These are phyloP conservation scores for Sarcophaga peregrina DNA, from an alignment of 1,140 invertebrate species.

Conservation along the genomic window DNA sequence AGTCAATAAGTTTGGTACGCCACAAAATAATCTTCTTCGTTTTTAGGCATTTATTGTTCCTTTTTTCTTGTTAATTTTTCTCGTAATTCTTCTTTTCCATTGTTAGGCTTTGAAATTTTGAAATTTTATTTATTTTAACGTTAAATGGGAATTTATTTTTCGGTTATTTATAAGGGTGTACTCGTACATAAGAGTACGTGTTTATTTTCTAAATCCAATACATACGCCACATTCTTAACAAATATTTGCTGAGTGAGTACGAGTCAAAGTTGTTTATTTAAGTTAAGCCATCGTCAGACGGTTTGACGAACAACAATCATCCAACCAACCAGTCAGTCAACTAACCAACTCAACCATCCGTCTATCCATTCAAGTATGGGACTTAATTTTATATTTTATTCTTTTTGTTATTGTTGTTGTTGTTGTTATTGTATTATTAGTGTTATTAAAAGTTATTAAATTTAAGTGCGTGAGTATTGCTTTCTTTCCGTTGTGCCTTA, in stretches of 20 bases:
- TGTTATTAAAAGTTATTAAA: constrained; percentile 49
- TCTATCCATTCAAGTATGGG: constrained; percentile 40
- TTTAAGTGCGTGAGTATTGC: constrained; percentile 43
- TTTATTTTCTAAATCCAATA: no score
- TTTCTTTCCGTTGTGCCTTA: not conserved
- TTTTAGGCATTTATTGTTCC: not conserved
- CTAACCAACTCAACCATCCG: not conserved
- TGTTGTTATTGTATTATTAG: constrained; percentile 38
- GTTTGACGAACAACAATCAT: not conserved
- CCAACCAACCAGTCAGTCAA: no score
- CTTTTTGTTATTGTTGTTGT: not conserved
- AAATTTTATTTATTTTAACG: not conserved
- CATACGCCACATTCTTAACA: not conserved
- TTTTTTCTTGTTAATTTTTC: not conserved
- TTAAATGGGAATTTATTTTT: no score
- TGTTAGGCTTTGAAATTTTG: not conserved
- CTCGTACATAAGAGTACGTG: no score
- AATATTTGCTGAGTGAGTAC: not conserved
- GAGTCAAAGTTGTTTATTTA: not conserved
- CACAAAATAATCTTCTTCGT: not conserved
- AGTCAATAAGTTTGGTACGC: constrained; percentile 43
- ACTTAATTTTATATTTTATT: constrained; percentile 42
- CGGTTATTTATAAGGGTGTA: not conserved
- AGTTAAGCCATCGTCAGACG: not conserved
- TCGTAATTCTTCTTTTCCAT: not conserved